Conservation (phyloP, 2,797 vertebrate genomes). For the Notamacropus eugenii region DNA sequence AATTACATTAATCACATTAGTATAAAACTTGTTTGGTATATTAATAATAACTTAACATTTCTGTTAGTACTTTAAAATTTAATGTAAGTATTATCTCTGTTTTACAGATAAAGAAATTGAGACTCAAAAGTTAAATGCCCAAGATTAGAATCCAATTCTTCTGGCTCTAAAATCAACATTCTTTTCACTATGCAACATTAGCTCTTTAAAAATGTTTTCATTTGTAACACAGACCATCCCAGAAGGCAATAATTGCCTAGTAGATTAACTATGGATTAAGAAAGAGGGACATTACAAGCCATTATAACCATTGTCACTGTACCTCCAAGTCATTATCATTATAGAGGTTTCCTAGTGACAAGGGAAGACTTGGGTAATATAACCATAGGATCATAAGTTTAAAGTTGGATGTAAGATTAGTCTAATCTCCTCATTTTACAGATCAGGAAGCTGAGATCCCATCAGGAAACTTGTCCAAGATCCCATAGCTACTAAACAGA, state of each 20-base stretch:
- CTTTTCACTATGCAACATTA: background rate
- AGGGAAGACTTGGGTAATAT: background rate
- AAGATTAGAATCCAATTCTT: background rate
- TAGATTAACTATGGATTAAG: background rate
- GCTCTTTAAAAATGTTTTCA: background rate
- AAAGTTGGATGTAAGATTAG: background rate
- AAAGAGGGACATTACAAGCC: background rate
- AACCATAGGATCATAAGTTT: background rate
- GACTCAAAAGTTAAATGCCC: background rate
- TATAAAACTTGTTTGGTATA: background rate
- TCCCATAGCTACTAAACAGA: background rate
- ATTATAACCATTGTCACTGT: background rate
- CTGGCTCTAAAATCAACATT: background rate
- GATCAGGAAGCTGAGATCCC: background rate
- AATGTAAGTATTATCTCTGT: background rate
- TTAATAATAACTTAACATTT: background rate
- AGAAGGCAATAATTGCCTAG: background rate
- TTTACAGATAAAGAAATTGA: background rate
- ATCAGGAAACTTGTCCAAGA: background rate
- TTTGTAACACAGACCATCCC: background rate
- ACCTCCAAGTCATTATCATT: background rate
- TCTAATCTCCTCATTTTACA: background rate
- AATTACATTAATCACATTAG: slow-evolving; percentile 26
- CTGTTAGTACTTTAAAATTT: background rate
- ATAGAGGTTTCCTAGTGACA: background rate